Percentiles rank a stretch among this genome's conserved stretches.
These are phyloP conservation scores for Mythimna ferrago DNA, from an alignment of 2,888 invertebrate genomes.

Conservation along the genomic window DNA sequence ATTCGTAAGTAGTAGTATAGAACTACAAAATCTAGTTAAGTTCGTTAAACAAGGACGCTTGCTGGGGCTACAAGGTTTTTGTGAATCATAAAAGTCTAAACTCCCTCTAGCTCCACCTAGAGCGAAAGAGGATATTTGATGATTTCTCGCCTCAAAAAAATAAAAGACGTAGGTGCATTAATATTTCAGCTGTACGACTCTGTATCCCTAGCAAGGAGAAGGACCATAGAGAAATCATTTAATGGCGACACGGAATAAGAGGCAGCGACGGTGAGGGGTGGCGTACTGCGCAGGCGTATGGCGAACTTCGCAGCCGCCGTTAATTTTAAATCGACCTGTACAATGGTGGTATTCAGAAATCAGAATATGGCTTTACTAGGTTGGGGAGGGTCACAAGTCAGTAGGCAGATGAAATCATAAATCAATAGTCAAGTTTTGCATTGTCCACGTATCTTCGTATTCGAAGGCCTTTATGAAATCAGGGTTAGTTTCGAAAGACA, in stretches of 20 bases:
- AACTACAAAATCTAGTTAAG: neutral
- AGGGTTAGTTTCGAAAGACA: too few relatives aligned
- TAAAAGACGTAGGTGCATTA: neutral
- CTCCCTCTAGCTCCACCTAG: neutral
- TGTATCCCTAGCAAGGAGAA: neutral
- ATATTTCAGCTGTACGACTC: neutral
- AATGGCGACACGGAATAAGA: neutral
- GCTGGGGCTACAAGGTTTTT: too few relatives aligned
- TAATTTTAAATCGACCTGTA: neutral
- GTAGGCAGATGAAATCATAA: neutral
- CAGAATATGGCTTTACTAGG: slow-evolving; percentile 21
- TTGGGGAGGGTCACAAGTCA: neutral
- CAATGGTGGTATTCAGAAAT: slow-evolving; percentile 37
- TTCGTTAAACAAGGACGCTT: neutral
- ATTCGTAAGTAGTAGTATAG: slow-evolving; percentile 27
- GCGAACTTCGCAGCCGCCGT: neutral
- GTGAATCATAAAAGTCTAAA: neutral
- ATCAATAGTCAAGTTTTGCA: neutral
- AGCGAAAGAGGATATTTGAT: neutral
- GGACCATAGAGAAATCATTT: neutral
- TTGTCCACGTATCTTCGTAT: neutral
- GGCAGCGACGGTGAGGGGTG: neutral
- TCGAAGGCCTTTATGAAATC: neutral
- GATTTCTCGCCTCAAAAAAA: too few relatives aligned
- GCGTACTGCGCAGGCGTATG: neutral